Evolutionary conservation across 2,888 invertebrate genomes (phyloP), one percentile per base, ranked within the genome.

Genomic region (Autographa pulchrina): DNA sequence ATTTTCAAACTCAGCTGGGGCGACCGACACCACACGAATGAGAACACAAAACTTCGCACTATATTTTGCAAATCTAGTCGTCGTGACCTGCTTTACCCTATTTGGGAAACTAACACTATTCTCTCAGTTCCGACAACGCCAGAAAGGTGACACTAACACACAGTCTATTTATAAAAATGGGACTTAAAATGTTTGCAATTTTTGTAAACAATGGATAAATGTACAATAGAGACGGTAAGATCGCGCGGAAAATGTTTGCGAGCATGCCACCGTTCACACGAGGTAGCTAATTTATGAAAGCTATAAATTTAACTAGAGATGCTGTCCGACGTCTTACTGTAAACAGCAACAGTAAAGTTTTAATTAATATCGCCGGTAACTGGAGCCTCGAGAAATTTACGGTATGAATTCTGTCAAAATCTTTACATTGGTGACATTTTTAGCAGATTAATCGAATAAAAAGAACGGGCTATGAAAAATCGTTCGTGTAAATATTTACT

Each of bases 341-440:
- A 78, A 74, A 82, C 75, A 78, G 75, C 71, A 82, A 78, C 72
- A 62, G 75, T 75, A 75, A 74, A 69, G 77, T 72, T 81, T 86
- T 88, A 87, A 90, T 90, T 88, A 89, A 85, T 80, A 77, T 72
- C 81, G 75, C 76, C 69, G 64, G 72, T 74, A 77, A 77, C 68
- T 14, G 14, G 43, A 65, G 60, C 62, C 35, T 73, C 59, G 38
- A 60, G 25, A 60, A 66, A 65, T 72, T 70, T 59, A 66, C 43
- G 38, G 41, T 60, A 13, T 60, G 70, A 71, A 54, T 67, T 48
- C 41, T 38, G 62, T 62, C 58, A 70, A 62, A 62, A n/a, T 52
- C 48, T 25, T 8, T 18, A 25, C 5, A 7, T n/a, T n/a, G n/a
- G n/a, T 48, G 48, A n/a, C 48, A 48, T 16, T 48, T 43, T 48